These are phyloP conservation scores for Zaprionus lachaisei DNA, from an alignment of 1,140 invertebrate species.

Conservation along the genomic window DNA sequence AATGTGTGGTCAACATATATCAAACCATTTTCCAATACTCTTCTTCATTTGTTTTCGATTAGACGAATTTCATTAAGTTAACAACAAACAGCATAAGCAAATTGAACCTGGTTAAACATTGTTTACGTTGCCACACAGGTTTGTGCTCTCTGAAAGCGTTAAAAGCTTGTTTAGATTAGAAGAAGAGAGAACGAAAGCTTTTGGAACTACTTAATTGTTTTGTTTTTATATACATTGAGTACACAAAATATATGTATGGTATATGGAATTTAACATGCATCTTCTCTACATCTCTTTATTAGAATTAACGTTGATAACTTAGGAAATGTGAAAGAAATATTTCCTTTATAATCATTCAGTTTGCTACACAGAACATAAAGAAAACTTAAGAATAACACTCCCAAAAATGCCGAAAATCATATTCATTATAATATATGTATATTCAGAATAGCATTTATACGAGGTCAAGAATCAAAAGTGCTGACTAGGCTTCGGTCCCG, in stretches of 20 bases:
- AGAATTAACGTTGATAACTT: too few species aligned
- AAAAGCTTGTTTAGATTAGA: not conserved
- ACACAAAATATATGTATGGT: not conserved
- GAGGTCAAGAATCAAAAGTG: too few species aligned
- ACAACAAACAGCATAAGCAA: not conserved
- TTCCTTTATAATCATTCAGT: too few species aligned
- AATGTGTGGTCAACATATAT: too few species aligned
- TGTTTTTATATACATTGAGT: not conserved
- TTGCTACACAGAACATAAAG: too few species aligned
- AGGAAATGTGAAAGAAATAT: too few species aligned
- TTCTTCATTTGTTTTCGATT: not conserved
- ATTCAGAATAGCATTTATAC: too few species aligned
- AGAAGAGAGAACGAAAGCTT: not conserved
- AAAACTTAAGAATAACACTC: too few species aligned
- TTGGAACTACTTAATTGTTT: not conserved
- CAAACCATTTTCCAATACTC: not conserved
- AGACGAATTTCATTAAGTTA: not conserved
- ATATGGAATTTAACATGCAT: too few species aligned
- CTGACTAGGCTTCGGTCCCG: not conserved
- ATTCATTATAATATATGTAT: too few species aligned
- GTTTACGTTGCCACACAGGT: not conserved
- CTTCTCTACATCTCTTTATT: not conserved
- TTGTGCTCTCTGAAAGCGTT: not conserved
- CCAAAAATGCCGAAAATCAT: too few species aligned
- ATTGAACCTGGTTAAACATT: conserved; percentile 11